Conservation (phyloP, 2,113 vertebrate genomes). For the Cyanoderma ruficeps region DNA sequence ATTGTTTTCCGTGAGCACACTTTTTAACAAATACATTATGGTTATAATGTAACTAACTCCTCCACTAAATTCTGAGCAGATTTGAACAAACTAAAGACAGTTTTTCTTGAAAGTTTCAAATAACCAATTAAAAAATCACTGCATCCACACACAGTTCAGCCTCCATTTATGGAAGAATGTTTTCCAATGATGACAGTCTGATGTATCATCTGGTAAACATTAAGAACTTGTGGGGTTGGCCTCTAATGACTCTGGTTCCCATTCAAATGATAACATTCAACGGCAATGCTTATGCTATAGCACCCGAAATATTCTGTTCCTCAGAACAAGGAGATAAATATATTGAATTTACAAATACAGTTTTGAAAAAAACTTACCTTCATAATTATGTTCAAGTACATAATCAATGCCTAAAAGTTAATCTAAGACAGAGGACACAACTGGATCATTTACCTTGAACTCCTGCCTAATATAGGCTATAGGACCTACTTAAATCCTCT, state of each 20-base stretch:
- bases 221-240: background rate
- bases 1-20: background rate
- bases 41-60: background rate
- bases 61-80: background rate
- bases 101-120: background rate
- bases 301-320: background rate
- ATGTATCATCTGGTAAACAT: background rate
- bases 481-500: conserved; percentile 31
- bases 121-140: background rate
- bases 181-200: background rate
- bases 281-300: background rate
- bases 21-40: background rate
- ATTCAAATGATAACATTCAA: background rate
- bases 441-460: background rate
- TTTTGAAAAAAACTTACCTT: background rate
- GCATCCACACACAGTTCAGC: background rate
- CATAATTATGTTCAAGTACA: background rate
- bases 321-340: background rate
- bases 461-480: conserved; percentile 8
- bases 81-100: background rate
- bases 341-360: background rate
- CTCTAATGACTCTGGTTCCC: background rate
- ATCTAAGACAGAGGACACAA: background rate
- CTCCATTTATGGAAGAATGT: background rate
- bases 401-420: conserved; percentile 13